phyloP scores from a whole-genome alignment of 92 coral and sea anemone genomes.

The Pocillopora meandrina region DNA sequence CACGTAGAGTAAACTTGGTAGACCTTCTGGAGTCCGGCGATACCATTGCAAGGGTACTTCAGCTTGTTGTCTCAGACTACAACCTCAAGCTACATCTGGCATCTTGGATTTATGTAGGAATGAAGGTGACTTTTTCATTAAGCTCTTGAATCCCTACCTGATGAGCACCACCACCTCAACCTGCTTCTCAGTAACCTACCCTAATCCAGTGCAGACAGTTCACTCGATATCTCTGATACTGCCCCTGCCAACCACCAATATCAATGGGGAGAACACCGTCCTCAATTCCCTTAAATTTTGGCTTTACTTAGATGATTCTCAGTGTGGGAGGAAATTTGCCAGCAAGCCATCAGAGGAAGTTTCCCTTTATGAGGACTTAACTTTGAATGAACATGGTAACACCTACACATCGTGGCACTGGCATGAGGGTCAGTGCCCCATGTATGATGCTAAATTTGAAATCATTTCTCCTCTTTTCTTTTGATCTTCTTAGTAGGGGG shows the following conservation, averaged over 20 bases:
- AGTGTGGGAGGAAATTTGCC: conserved; percentile 45
- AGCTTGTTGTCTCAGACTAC: conserved; percentile 36
- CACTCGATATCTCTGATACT: conserved; percentile 40
- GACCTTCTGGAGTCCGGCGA: conserved; percentile 51
- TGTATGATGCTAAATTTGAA: conserved; percentile 41
- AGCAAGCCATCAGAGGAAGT: conserved; percentile 25
- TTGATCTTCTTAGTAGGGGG: conserved; percentile 66
- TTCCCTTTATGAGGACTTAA: conserved; percentile 39
- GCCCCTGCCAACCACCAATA: conserved; percentile 34
- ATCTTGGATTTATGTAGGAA: conserved; percentile 56
- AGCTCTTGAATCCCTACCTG: conserved; percentile 34
- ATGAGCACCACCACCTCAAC: conserved; percentile 28
- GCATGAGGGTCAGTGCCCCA: conserved; percentile 42
- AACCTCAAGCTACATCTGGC: conserved; percentile 22
- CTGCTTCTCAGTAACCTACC: conserved; percentile 21
- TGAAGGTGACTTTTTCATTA: conserved; percentile 52
- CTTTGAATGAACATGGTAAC: conserved; percentile 48
- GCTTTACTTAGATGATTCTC: conserved; percentile 33
- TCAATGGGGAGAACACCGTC: conserved; percentile 12
- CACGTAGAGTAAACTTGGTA: conserved; percentile 45
- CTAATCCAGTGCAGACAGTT: conserved; percentile 30
- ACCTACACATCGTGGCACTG: conserved; percentile 61
- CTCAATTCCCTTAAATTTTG: conserved; percentile 35
- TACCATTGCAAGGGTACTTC: conserved; percentile 45
- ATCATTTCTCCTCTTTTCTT: conserved; percentile 52